Base-by-base conservation (phyloP, 2,113 vertebrate species). In the Cranoglanis bouderius region DNA sequence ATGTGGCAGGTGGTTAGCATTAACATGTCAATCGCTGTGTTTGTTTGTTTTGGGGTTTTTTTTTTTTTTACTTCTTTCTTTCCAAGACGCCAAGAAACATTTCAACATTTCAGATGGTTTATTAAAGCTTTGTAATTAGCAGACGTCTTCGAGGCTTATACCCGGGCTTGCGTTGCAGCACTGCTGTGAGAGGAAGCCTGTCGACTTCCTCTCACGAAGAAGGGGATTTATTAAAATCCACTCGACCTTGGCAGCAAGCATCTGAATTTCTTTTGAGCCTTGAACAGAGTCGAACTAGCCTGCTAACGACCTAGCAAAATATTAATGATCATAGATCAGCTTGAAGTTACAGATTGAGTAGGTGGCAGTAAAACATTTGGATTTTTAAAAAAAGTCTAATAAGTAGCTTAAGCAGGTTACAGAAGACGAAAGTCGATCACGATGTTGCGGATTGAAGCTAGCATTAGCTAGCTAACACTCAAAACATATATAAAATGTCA, bases 101-200 rank as follows among this genome's bases (percentile, higher is more conserved):
- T 75, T 43, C 24, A 12, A 18, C 70, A 40, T 35, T n/a, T n/a
- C n/a, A n/a, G 2, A 29, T 29, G 75, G 40, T 78, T 78, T 78
- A 49, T 78, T 78, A 78, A 49, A 78, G 43, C 43, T 78, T 78
- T 78, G 35, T 78, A 78, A 29, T 29, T 78, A 49, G 75, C 43
- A 49, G 12, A 49, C 0, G 75, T 7, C 43, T 49, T 46, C 43
- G 29, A 49, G 75, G 43, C 75, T 78, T 26, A 29, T 49, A 43
- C 21, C 38, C 21, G 38, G 10, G 72, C 21, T 75, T 75, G 75
- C 26, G 4, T 29, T 16, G 75, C 38, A 12, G 43, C 16, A 2
- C 26, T 16, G 75, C 43, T 46, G 75, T 49, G 49, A 78, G 43
- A n/a, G n/a, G n/a, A 43, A 29, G 75, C 75, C 43, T 78, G 43